Evolutionary conservation across 2,113 vertebrate genomes (phyloP), one percentile per base, ranked within the genome.

Genomic region (Mola mola): DNA sequence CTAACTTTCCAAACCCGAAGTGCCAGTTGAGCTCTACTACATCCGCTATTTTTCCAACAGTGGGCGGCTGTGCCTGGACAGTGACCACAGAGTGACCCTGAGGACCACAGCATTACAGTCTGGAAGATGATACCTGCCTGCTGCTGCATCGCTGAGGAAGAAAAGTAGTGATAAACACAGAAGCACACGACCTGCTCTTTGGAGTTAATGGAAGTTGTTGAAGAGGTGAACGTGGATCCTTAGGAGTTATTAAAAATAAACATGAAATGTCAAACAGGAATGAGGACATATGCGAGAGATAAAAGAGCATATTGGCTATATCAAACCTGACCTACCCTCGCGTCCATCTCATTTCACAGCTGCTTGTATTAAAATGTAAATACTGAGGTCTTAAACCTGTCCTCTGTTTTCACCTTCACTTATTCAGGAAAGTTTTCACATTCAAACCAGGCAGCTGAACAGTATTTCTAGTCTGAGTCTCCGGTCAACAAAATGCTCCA

Each of bases 261-360:
- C 28, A 78, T 60, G 51, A 67, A 65, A 70, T 61, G 77, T 81
- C 65, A 75, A 52, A 58, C 6, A 53, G 60, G 19, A 66, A 43
- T 46, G 44, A 43, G 25, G 13, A 46, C 29, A 50, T 53, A 24
- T 37, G 49, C 29, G 56, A 15, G 19, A 64, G 46, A 63, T 61
- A 36, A 71, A 53, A 43, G 21, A n/a, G n/a, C 48, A 36, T 3
- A 1, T 17, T 59, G 40, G 17, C 13, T 22, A 12, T 68, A 29
- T 38, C 57, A 40, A 63, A 60, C 34, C 2, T 64, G 43, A 53
- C 49, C 49, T 11, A 2, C 8, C 34, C 6, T 56, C 51, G 17
- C 24, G 64, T 58, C 2, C 13, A 3, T 44, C 13, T 46, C 13
- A 9, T 15, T 57, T 22, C 51, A 51, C 48, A 48, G 66, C 41